Evolutionary conservation across 2,888 invertebrate species (phyloP), one percentile per base, ranked within the genome.

Genomic region (Brachyptera putata): DNA sequence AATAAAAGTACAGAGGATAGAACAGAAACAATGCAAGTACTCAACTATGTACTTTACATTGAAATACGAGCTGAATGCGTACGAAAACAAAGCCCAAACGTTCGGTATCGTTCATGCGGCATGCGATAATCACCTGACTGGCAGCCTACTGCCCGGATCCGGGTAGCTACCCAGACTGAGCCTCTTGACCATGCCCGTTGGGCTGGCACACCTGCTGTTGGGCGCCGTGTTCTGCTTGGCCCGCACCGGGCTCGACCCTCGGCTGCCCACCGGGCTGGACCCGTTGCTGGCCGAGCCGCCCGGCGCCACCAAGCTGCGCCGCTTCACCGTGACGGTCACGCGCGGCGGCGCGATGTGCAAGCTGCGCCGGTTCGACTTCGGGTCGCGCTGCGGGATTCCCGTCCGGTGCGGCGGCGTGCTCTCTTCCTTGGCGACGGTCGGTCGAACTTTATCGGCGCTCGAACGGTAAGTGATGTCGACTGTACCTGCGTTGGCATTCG

Each of bases 151-250:
- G 30, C 7, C 30, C 5, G 11, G 7, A 11, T 30, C 30, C 30
- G 30, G 7, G 30, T 11, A 7, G 7, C 30, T 30, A 5, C 30
- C 30, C 7, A 30, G 30, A 5, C 7, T 7, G 30, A 36, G 13
- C 21, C 49, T 59, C 11, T 37, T 26, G 22, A 30, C 21, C 24
- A 18, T 22, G 34, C 21, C 25, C 24, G 59, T 59, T 18, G 59
- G 59, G 53, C 59, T 59, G 34, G 59, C 24, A 3, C 50, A 48
- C 30, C 59, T 34, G 30, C 59, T 59, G 26, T 59, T 59, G 2
- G 59, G 59, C 30, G 30, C 30, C 30, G 30, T 30, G 5, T 11
- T 30, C 30, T 11, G 5, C 5, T 30, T 30, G 30, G 30, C 30
- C 5, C 5, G 30, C 30, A 11, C 30, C 7, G 11, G 11, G 30